Base-by-base conservation (phyloP, 2,113 vertebrate genomes). In the Dascyllus trimaculatus region DNA sequence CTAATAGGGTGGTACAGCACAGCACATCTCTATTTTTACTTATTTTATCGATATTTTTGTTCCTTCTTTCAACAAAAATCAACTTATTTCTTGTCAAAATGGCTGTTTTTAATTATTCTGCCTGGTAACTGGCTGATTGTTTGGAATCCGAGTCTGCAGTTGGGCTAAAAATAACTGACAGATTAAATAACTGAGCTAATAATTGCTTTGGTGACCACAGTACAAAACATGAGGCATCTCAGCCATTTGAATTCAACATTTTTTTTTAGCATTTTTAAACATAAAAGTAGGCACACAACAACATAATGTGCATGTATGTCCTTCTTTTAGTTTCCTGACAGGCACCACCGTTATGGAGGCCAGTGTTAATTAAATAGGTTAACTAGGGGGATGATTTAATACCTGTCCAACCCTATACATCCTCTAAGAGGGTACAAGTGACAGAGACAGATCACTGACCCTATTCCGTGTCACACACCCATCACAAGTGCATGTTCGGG, bases 351-450 rank as follows among this genome's bases (percentile, higher is more conserved):
- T 61, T 48, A 67, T 45, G 35, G 73, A 59, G 6, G 49, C 66
- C 8, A 13, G 0, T 53, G 75, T 81, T 75, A 65, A 84, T 80
- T 57, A 85, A 76, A 61, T 11, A 24, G 68, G 71, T 77, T 88
- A 77, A 86, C 40, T 40, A 81, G 45, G 18, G 32, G 26, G 56
- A 74, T 84, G 54, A 89, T 81, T 82, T 82, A 84, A 59, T 38
- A 40, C 70, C 52, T 29, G 64, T 70, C 84, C 59, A 51, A 62
- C 19, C 45, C 52, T 48, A 45, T 69, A 64, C 15, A 2, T 58
- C 25, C 48, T 1, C 11, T 48, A 61, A 73, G 29, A 58, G 70
- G 25, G 22, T 26, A n/a, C n/a, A 67, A 62, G 43, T 73, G 61
- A 75, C 82, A 83, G 26, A 69, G 72, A 74, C 46, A 8, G 67